Conservation (phyloP, 2,113 vertebrate genomes). For the Triplophysa tibetana region DNA sequence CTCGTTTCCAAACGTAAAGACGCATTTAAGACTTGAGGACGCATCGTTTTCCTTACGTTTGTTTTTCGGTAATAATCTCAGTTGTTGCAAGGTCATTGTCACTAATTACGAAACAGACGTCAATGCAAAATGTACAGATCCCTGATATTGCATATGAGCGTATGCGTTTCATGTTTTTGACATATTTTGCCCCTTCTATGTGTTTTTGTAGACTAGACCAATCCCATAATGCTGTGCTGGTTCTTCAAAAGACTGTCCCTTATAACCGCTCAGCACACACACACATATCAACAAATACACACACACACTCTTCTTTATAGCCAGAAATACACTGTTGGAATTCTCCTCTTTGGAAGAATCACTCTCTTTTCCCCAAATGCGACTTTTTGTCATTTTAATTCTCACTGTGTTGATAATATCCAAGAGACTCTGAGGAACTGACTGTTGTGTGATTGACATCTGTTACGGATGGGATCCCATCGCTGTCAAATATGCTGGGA, state of each 20-base stretch:
- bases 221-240: conserved; percentile 75
- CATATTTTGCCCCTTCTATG: conserved; percentile 82
- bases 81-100: conserved; percentile 71
- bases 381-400: conserved; percentile 76
- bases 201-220: conserved; percentile 77
- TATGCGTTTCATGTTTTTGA: conserved; percentile 75
- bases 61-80: conserved; percentile 82
- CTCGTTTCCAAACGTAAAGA: conserved; percentile 32
- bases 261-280: conserved; percentile 67
- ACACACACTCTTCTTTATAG: conserved; percentile 71
- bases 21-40: conserved; percentile 42
- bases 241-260: conserved; percentile 77
- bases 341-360: conserved; percentile 73
- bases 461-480: conserved; percentile 23
- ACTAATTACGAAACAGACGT: conserved; percentile 85
- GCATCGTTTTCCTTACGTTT: conserved; percentile 35
- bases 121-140: conserved; percentile 90
- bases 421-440: conserved; percentile 31
- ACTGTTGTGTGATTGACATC: conserved; percentile 21
- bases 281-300: conserved; percentile 64
- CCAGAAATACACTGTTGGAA: conserved; percentile 10
- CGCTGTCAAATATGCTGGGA: background rate
- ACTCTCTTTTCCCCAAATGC: conserved; percentile 74
- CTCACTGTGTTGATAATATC: conserved; percentile 70
- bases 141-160: conserved; percentile 83